These are phyloP conservation scores for Melanotaenia boesemani DNA, from an alignment of 2,797 vertebrate species.

Conservation along the genomic window DNA sequence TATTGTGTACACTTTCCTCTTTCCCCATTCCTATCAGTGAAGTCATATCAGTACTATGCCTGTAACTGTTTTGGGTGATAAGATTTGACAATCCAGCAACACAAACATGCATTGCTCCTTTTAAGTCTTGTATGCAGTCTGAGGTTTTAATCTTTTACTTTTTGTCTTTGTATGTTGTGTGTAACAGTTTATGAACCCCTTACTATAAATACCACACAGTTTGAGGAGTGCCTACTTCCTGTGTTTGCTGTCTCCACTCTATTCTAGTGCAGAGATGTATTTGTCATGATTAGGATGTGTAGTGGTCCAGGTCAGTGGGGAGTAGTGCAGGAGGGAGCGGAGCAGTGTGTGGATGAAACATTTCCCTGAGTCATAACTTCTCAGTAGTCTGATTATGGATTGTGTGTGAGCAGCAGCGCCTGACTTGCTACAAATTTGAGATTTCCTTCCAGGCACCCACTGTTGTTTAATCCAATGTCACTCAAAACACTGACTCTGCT, in stretches of 20 bases:
- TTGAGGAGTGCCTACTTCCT: conserved; percentile 23
- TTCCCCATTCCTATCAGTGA: conserved; percentile 16
- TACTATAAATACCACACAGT: conserved; percentile 35
- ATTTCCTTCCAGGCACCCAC: conserved; percentile 42
- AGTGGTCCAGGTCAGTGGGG: conserved; percentile 37
- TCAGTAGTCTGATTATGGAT: conserved; percentile 40
- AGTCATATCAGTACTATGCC: conserved; percentile 2
- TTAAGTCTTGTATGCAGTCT: background rate
- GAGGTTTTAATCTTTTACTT: background rate
- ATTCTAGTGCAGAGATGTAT: conserved; percentile 44
- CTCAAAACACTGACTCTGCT: conserved; percentile 52
- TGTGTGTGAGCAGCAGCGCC: conserved; percentile 21
- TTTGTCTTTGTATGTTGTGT: background rate
- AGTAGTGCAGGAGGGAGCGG: conserved; percentile 28
- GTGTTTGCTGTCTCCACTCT: conserved; percentile 36
- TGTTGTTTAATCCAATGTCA: conserved; percentile 63
- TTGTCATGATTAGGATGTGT: conserved; percentile 61
- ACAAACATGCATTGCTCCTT: background rate
- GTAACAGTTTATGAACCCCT: conserved; percentile 28
- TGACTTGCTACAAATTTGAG: conserved; percentile 40
- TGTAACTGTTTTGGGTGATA: background rate
- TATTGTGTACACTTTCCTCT: conserved; percentile 31
- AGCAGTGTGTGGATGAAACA: conserved; percentile 31
- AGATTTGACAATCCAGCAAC: conserved; percentile 2
- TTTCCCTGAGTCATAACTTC: conserved; percentile 72